These are phyloP conservation scores for Toxostoma redivivum DNA, from an alignment of 2,113 vertebrate species.

Conservation along the genomic window DNA sequence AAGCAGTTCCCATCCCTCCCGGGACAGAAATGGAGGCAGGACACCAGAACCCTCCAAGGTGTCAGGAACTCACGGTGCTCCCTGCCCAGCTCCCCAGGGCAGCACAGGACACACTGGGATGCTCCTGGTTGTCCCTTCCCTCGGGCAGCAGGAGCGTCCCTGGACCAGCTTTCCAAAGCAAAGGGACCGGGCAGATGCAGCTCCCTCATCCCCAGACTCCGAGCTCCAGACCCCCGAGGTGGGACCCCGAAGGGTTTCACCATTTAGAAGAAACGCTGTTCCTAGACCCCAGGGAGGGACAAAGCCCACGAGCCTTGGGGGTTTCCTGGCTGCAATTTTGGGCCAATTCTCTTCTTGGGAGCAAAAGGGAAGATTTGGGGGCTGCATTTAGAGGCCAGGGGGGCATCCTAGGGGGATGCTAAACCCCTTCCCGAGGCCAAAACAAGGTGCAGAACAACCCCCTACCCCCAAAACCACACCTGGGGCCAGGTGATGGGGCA, in stretches of 20 bases:
- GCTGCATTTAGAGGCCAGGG: too few species aligned
- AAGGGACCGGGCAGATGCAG: not conserved
- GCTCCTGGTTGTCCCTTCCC: not conserved
- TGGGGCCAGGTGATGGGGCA: not conserved
- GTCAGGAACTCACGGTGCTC: not conserved
- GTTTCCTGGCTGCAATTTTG: not conserved
- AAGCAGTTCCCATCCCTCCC: not conserved
- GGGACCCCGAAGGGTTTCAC: not conserved
- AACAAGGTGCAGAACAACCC: not conserved
- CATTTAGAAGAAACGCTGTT: fast-evolving
- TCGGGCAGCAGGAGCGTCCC: not conserved
- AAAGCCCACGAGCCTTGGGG: not conserved
- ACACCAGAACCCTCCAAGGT: not conserved
- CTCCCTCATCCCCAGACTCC: not conserved
- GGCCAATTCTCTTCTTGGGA: not conserved
- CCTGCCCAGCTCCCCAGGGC: not conserved
- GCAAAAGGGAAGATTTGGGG: not conserved
- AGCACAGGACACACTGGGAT: not conserved
- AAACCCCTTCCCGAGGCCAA: not conserved
- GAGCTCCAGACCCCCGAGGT: not conserved
- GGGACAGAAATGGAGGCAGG: not conserved
- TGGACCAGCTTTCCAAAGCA: not conserved
- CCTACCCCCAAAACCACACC: not conserved
- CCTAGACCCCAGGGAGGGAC: fast-evolving
- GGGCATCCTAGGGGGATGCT: not conserved